Base-by-base conservation (phyloP, 2,888 invertebrate genomes). In the Brachynemurus nebulosus region DNA sequence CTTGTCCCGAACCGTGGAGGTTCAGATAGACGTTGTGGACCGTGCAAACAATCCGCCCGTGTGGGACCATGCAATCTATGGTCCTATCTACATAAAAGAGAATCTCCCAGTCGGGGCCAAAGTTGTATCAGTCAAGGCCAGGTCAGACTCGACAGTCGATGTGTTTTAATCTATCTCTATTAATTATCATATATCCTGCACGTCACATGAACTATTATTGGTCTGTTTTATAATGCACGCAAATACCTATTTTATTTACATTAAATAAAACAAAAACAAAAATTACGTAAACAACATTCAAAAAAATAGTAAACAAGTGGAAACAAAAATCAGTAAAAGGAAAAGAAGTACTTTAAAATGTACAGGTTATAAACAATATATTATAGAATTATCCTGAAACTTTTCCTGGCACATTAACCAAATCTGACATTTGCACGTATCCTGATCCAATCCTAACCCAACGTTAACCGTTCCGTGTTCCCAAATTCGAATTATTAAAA, bases 21-120 rank as follows among this genome's bases (percentile, higher is more conserved):
- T 96, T 71, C 90, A 91, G 75, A 92, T 96, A 74, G 91, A 91
- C 76, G 92, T 95, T 73, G 93, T 93, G 75, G 92, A 90, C 76
- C 83, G 88, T 74, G 93, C 88, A 64, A 93, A 89, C 83, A 95
- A 90, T 80, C 92, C 86, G 72, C 92, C 89, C 71, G 86, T 88
- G 69, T 93, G 90, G 92, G 92, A 89, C 76, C 85, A 91, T 77
- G 80, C 80, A 70, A 85, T 89, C 71, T 93, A 92, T 76, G 92
- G 92, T 68, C 92, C 92, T 66, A 88, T 91, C 80, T 86, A 82
- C 84, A 88, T 91, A 74, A 86, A 88, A 81, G 92, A 93, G 78
- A 92, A 92, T 78, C 84, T 88, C 78, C 86, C 91, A 75, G 90
- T 92, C 68, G 93, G 92, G 74, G 88, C 89, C 74, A 90, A 86